Evolutionary conservation across 2,888 invertebrate genomes (phyloP), one percentile per base, ranked within the genome.

Genomic region (Acleris literana): DNA sequence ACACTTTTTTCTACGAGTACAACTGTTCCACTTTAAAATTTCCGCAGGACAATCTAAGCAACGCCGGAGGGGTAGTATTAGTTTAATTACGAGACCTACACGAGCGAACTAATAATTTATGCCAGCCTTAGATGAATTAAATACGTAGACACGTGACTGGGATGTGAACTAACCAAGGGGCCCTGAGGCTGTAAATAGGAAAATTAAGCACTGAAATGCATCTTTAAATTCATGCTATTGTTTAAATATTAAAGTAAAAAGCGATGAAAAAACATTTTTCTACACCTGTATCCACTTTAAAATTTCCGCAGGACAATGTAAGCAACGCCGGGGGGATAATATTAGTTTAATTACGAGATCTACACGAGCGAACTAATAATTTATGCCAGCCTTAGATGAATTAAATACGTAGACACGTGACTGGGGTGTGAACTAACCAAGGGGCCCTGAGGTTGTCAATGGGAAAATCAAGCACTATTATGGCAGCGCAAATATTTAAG

Each of bases 271-370:
- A 55, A 11, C 54, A 18, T 20, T 49, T 49, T 49, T 20, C 44
- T 20, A 22, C 57, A 46, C 46, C 44, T 17, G 11, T 25, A 17
- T 22, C 43, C 9, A 16, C 44, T 56, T 56, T 43, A 46, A 46
- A 57, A 29, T 57, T 25, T 46, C 11, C 6, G 25, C 25, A 25
- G 44, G 44, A 56, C 3, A 46, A 53, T 39, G 13, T 39, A 39
- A 43, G 64, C 60, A 43, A 44, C 54, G 60, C 46, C 51, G 25
- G 44, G 48, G 25, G 65, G 60, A 20, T 60, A 11, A 65, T 60
- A 60, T 65, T 65, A 65, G 65, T 65, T 65, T 56, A 60, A 65
- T 65, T 65, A 65, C 55, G 65, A 29, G 39, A 17, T 29, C 18
- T 54, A 48, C 64, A 64, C 64, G 64, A 58, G 59, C 52, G 55